Conservation (phyloP, 2,888 invertebrate species). For the Doris montereyensis region DNA sequence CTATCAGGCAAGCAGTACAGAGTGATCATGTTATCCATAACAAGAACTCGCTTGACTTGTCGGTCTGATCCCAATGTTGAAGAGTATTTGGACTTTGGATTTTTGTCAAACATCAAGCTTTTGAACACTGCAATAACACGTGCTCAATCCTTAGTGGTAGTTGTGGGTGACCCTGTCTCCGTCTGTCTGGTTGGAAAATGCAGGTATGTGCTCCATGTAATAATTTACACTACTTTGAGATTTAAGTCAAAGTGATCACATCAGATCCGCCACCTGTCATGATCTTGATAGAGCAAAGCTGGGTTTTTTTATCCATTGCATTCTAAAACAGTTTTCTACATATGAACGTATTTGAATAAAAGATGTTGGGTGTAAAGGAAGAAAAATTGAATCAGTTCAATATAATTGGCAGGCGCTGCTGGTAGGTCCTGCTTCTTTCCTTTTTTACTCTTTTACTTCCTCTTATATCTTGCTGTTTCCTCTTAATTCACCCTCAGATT, state of each 20-base stretch:
- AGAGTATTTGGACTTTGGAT: conserved; percentile 80
- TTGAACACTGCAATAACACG: conserved; percentile 88
- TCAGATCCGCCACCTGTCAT: no score
- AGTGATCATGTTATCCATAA: conserved; percentile 86
- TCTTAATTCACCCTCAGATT: no score
- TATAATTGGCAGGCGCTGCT: no score
- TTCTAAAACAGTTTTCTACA: no score
- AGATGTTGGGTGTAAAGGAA: no score
- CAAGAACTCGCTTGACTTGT: conserved; percentile 83
- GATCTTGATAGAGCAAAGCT: no score
- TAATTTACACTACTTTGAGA: no score
- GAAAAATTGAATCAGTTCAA: no score
- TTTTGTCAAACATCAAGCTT: conserved; percentile 85
- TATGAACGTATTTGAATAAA: no score
- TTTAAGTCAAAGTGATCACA: no score
- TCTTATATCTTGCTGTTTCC: no score
- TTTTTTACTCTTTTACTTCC: neutral
- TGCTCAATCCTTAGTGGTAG: conserved; percentile 86
- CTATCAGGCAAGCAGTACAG: conserved; percentile 85
- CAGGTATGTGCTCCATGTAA: conserved; percentile 74
- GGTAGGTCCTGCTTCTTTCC: neutral
- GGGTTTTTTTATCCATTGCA: no score
- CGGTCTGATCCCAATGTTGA: conserved; percentile 74
- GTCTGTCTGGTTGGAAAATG: conserved; percentile 86
- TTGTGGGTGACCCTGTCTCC: conserved; percentile 88